phyloP scores from a whole-genome alignment of 2,888 invertebrate species.

The Oxystoma pomonae region DNA sequence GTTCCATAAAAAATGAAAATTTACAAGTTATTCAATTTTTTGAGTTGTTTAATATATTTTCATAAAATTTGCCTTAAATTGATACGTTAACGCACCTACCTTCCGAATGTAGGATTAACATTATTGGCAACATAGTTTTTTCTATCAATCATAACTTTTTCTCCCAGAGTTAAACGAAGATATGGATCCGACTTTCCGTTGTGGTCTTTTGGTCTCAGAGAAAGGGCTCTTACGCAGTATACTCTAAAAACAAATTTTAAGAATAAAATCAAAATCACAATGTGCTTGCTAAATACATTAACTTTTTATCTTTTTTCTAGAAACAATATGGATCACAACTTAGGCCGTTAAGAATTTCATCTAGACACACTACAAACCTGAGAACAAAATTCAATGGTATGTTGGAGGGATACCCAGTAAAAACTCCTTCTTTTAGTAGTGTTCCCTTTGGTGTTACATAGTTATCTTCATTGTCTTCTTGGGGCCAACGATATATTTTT shows the following conservation, averaged over 20 bases:
- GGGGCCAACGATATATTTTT: slow-evolving; percentile 65
- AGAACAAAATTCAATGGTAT: slow-evolving; percentile 60
- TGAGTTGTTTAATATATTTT: too few relatives aligned
- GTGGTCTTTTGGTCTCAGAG: slow-evolving; percentile 67
- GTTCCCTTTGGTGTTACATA: slow-evolving; percentile 52
- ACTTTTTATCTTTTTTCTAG: background rate
- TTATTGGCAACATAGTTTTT: slow-evolving; percentile 68
- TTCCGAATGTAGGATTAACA: slow-evolving; percentile 80
- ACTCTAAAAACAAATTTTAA: slow-evolving; percentile 50
- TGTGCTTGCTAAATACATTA: background rate
- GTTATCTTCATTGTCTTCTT: slow-evolving; percentile 25
- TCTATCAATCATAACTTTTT: slow-evolving; percentile 61
- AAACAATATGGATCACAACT: too few relatives aligned
- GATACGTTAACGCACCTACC: too few relatives aligned
- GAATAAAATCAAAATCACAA: background rate
- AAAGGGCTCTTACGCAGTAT: slow-evolving; percentile 69
- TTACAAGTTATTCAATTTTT: too few relatives aligned
- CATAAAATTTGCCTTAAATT: too few relatives aligned
- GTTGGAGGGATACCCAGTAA: slow-evolving; percentile 59
- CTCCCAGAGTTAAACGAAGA: slow-evolving; percentile 64
- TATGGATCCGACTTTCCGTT: slow-evolving; percentile 74
- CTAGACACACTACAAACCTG: slow-evolving; percentile 49
- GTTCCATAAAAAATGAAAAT: too few relatives aligned
- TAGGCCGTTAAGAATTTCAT: too few relatives aligned
- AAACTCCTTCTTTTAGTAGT: slow-evolving; percentile 57